phyloP scores from a whole-genome alignment of 1,140 invertebrate species.

The Drosophila albomicans region DNA sequence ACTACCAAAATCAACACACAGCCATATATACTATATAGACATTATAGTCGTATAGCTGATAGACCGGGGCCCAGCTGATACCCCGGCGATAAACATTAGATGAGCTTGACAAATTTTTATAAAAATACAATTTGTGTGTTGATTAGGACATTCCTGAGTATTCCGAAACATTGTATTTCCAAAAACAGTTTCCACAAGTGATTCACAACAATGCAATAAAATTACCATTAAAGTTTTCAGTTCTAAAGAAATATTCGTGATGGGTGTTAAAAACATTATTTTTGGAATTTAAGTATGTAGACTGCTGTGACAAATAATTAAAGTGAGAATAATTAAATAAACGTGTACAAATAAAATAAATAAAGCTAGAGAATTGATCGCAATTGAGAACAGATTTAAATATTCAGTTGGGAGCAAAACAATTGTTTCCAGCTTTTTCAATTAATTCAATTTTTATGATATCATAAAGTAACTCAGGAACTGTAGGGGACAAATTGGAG shows the following conservation, averaged over 20 bases:
- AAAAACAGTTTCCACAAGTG: background rate
- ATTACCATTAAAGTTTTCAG: background rate
- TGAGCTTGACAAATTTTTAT: conserved; percentile 14
- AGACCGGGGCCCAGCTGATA: conserved; percentile 23
- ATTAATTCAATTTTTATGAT: too few species aligned
- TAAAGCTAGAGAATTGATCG: too few species aligned
- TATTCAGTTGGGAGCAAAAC: too few species aligned
- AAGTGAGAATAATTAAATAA: too few species aligned
- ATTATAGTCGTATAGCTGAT: background rate
- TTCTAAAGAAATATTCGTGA: background rate
- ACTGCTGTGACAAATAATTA: too few species aligned
- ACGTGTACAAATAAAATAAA: too few species aligned
- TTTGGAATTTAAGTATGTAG: too few species aligned
- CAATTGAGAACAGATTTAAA: too few species aligned
- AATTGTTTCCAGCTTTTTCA: too few species aligned
- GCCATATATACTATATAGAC: background rate
- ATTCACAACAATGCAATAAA: conserved; percentile 4
- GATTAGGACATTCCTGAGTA: conserved; percentile 2
- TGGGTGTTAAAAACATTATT: background rate
- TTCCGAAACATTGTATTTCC: background rate
- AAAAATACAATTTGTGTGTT: background rate
- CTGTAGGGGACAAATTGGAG: too few species aligned
- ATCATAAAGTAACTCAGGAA: too few species aligned
- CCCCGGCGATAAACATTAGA: conserved; percentile 21
- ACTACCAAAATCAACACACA: background rate